These are phyloP conservation scores for Nephila pilipes DNA, from an alignment of 1,140 invertebrate species.

Conservation along the genomic window DNA sequence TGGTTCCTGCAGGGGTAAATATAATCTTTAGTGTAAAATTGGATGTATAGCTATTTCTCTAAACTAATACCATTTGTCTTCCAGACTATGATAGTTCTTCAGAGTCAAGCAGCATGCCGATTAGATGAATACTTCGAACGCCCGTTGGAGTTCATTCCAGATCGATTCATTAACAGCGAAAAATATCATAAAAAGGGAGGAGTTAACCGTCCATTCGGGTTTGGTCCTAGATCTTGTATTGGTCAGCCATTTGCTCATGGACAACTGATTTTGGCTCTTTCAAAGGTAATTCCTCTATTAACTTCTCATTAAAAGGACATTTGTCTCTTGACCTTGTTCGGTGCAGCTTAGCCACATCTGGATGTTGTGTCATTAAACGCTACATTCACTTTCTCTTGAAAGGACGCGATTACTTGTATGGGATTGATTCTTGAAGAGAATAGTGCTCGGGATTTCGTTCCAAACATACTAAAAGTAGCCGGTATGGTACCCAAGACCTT, in stretches of 20 bases:
- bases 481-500: too few species aligned
- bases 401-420: too few species aligned
- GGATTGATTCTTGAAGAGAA: too few species aligned
- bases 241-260: neutral
- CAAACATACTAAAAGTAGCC: too few species aligned
- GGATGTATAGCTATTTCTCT: neutral
- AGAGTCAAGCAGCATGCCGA: neutral
- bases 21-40: neutral
- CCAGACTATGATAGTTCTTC: neutral
- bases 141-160: neutral
- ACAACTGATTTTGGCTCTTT: neutral
- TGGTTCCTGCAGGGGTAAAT: neutral
- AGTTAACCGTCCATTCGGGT: neutral
- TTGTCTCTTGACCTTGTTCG: too few species aligned
- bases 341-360: too few species aligned
- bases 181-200: too few species aligned
- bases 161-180: neutral
- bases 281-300: neutral
- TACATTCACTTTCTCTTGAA: too few species aligned
- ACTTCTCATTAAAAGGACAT: too few species aligned
- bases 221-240: neutral
- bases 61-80: too few species aligned
- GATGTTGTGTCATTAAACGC: too few species aligned
- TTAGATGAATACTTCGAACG: neutral
- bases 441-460: too few species aligned